Conservation (phyloP, 2,888 invertebrate genomes). For the Andrena dorsata region DNA sequence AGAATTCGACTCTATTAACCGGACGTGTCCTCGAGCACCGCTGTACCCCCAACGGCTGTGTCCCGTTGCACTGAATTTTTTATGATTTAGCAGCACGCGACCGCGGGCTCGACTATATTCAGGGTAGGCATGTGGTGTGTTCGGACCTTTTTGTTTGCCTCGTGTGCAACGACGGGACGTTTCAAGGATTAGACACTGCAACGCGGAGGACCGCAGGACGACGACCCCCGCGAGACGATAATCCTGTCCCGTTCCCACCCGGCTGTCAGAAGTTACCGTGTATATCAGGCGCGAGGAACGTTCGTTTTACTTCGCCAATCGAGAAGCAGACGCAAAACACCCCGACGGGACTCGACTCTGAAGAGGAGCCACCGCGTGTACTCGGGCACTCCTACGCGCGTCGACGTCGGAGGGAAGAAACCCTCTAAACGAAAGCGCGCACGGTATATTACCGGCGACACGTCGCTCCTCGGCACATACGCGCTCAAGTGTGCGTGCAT, state of each 20-base stretch:
- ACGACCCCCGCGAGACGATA: constrained; percentile 47
- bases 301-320: constrained; percentile 16
- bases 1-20: background rate
- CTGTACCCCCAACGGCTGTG: background rate
- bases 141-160: background rate
- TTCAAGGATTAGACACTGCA: background rate
- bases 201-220: constrained; percentile 41
- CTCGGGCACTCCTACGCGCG: constrained; percentile 57
- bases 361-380: constrained; percentile 67
- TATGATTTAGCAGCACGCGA: constrained; percentile 22
- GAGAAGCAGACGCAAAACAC: constrained; percentile 30
- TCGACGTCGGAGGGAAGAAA: constrained; percentile 68
- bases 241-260: constrained; percentile 7
- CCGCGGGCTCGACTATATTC: background rate
- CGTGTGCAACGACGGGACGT: background rate
- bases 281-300: constrained; percentile 30
- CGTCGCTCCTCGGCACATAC: constrained; percentile 54
- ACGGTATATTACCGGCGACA: constrained; percentile 69
- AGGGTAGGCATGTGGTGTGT: background rate
- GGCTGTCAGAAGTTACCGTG: constrained; percentile 5
- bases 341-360: constrained; percentile 59
- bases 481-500: constrained; percentile 42
- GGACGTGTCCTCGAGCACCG: background rate
- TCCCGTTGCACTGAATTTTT: constrained; percentile 17
- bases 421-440: constrained; percentile 73